Percentiles rank a stretch among this genome's conserved stretches.
Conservation (phyloP, 1,140 invertebrate genomes). For the Diplogasteroides magnus region DNA sequence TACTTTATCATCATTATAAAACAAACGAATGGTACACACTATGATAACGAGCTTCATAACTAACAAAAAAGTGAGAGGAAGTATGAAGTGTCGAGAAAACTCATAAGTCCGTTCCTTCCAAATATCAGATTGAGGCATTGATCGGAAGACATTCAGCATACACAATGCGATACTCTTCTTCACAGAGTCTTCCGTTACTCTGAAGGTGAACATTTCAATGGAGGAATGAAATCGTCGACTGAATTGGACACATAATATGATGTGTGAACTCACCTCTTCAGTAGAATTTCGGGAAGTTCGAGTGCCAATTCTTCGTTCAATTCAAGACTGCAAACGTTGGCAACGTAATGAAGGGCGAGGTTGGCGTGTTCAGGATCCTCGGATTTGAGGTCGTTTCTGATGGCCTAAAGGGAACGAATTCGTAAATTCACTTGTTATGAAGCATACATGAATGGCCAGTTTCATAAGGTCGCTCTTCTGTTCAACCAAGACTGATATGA, state of each 20-base stretch:
- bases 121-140: conserved; percentile 83
- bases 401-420: background rate
- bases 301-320: conserved; percentile 98
- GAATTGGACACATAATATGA: too few species aligned
- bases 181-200: conserved; percentile 98
- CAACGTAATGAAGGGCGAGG: conserved; percentile 97
- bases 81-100: too few species aligned
- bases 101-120: conserved; percentile 96
- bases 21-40: too few species aligned
- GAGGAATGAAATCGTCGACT: too few species aligned
- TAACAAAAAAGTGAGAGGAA: too few species aligned
- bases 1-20: too few species aligned
- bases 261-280: conserved; percentile 83
- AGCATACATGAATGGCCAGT: conserved; percentile 95
- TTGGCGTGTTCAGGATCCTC: conserved; percentile 97
- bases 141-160: conserved; percentile 82
- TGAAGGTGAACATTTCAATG: too few species aligned
- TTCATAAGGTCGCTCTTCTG: conserved; percentile 98
- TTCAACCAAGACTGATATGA: conserved; percentile 98
- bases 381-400: conserved; percentile 90
- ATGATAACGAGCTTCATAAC: too few species aligned
- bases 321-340: conserved; percentile 97
- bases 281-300: conserved; percentile 94
- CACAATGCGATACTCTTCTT: conserved; percentile 98
- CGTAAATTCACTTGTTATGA: too few species aligned